Base-by-base conservation (phyloP, 30 jellyfish, hydroid and myxozoan genomes). In the Rhopilema esculentum region DNA sequence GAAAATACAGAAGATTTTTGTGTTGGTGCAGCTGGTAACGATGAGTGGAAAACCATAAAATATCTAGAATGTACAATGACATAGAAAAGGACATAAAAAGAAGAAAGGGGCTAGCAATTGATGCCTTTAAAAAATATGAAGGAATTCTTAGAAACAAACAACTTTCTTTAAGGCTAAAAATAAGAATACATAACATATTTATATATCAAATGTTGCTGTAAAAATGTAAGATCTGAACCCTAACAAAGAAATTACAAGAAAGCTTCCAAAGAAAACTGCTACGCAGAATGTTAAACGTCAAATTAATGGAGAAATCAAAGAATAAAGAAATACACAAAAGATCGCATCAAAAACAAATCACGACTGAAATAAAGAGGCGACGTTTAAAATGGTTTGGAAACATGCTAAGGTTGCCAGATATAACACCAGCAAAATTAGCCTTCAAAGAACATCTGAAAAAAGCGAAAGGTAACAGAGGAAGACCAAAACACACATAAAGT, bases 211-310 rank as follows among this genome's bases (percentile, higher is more conserved):
- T 40, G 73, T 26, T 75, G 73, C 86, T 75, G 16, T 22, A 53
- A 70, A 66, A 51, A 21, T 78, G 66, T 32, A 83, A 78, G 69
- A 8, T 78, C 66, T 78, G n/a, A 83, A 78, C 82, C 25, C 27
- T 78, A 8, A 51, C 89, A 15, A 78, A 78, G 69, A 64, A 78
- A 51, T 12, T 51, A 57, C 63, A 78, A 78, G 64, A 25, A 31
- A 31, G 62, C 77, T 80, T 80, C 51, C 82, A 80, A 80, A 64
- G 83, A 66, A 66, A 32, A 80, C 29, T 21, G 66, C 65, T 63
- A 24, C 68, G 63, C 16, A 23, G 75, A 27, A 27, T 80, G 77
- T 24, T 66, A 64, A 80, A 80, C 52, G 25, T 80, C 53, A 64
- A 66, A 19, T 80, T 64, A 23, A 64, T 28, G 82, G 82, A 63